These are phyloP conservation scores for Drosophila miranda DNA, from an alignment of 1,140 invertebrate genomes.

Conservation along the genomic window DNA sequence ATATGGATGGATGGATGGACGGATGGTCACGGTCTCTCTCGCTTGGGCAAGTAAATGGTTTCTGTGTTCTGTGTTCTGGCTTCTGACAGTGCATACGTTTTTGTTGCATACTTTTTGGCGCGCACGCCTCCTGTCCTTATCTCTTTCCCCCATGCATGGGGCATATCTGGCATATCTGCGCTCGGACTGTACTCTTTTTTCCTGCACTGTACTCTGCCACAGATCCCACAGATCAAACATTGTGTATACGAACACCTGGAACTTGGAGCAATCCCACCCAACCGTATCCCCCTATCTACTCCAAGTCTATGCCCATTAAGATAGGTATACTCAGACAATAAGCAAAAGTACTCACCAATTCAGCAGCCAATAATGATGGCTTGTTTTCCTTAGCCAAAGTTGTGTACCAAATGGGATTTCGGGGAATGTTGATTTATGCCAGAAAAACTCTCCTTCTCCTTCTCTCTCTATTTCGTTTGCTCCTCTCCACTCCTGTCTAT, in stretches of 20 bases:
- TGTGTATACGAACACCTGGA: too few relatives aligned
- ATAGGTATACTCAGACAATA: background rate
- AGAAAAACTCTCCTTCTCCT: slow-evolving; percentile 11
- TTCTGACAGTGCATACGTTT: slow-evolving; percentile 6
- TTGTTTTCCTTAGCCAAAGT: slow-evolving; percentile 13
- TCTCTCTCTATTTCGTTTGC: slow-evolving; percentile 5
- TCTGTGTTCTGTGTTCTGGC: slow-evolving; percentile 1
- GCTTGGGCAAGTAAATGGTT: slow-evolving; percentile 1
- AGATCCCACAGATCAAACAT: too few relatives aligned
- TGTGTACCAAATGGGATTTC: slow-evolving; percentile 17
- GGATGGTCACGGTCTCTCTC: too few relatives aligned
- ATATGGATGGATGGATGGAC: too few relatives aligned
- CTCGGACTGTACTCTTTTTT: too few relatives aligned
- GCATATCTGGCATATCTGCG: too few relatives aligned
- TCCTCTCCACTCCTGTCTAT: background rate
- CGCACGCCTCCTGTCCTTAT: slow-evolving; percentile 25
- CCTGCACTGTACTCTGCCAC: too few relatives aligned
- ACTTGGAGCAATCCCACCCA: too few relatives aligned
- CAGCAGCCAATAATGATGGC: slow-evolving; percentile 9
- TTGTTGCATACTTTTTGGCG: slow-evolving; percentile 56
- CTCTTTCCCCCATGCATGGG: slow-evolving; percentile 6
- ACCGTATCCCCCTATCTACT: too few relatives aligned
- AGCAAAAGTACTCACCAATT: slow-evolving; percentile 21
- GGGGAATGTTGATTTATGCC: slow-evolving; percentile 10
- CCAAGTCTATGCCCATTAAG: background rate